Conservation (phyloP, 1,140 invertebrate species). For the Harlomillsia oculata region DNA sequence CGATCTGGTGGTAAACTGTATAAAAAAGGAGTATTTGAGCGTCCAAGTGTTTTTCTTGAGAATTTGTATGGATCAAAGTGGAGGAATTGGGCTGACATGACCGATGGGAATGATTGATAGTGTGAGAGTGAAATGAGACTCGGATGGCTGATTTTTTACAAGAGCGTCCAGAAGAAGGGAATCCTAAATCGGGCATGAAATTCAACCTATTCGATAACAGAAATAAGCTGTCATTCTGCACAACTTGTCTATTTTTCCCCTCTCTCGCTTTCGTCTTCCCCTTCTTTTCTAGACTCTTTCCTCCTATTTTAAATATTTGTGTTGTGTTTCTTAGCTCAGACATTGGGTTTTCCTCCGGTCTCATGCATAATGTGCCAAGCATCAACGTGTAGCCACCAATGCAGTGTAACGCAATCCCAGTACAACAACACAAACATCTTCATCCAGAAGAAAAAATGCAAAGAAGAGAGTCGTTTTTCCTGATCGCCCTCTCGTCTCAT, state of each 20-base stretch:
- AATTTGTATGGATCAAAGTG: no score
- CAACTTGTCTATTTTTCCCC: conserved; percentile 28
- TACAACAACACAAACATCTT: no score
- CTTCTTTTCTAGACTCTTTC: conserved; percentile 12
- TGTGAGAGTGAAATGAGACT: conserved; percentile 23
- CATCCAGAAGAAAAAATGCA: no score
- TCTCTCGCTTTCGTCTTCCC: conserved; percentile 7
- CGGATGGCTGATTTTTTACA: conserved; percentile 22
- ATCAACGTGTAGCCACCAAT: background rate
- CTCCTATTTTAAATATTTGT: conserved; percentile 27
- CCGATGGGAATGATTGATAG: conserved; percentile 27
- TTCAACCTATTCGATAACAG: conserved; percentile 32
- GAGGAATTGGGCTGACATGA: no score
- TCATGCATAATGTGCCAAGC: background rate
- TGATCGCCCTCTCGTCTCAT: no score
- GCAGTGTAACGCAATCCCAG: no score
- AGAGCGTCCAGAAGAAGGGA: conserved; percentile 13
- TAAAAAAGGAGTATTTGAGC: background rate
- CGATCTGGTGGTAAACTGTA: no score
- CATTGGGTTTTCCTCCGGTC: conserved; percentile 1
- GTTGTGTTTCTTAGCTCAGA: background rate
- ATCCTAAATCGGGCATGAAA: conserved; percentile 30
- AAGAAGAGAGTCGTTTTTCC: no score
- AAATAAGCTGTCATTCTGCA: conserved; percentile 31
- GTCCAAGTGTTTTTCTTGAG: no score